Base-by-base conservation (phyloP, 2,797 vertebrate genomes). In the Lerista edwardsae region DNA sequence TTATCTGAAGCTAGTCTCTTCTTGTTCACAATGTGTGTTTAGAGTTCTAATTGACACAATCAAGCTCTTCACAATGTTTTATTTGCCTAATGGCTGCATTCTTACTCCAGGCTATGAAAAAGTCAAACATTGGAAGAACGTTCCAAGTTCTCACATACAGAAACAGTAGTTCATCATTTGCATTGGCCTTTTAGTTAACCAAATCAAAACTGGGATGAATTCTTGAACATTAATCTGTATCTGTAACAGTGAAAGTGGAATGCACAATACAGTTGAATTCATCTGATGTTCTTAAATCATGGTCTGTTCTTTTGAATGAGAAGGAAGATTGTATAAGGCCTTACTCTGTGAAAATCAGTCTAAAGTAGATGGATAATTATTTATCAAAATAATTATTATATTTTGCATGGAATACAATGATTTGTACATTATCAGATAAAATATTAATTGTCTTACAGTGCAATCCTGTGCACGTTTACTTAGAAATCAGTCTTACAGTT, bases 361-460 rank as follows among this genome's bases (percentile, higher is more conserved):
- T 11, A 34, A 78, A 44, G 23, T 41, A 5, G 31, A n/a, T 71
- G 36, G 34, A 34, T 0, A 84, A 65, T 72, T 47, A 44, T 10
- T 68, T 75, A 84, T 51, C 0, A 67, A 75, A 87, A 72, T 6
- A 67, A 3, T 2, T 64, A 72, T 1, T 83, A 68, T 84, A 65
- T 77, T 89, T 61, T 11, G 6, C 86, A 29, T 79, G 77, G 85
- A 80, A 8, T 78, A 1, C 62, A 83, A 78, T 78, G 36, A 39
- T 62, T 39, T 21, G 39, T 41, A 25, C 25, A 77, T 41, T 59
- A 77, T 41, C 25, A 39, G 11, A 36, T 62, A 41, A 8, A 71
- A 6, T 1, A 51, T 61, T 51, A 51, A 12, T 12, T 61, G 23
- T 61, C 15, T 83, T 41, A 86, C 69, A 17, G 11, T 6, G 68